Conservation (phyloP, 2,113 vertebrate species). For the Aleadryas rufinucha region DNA sequence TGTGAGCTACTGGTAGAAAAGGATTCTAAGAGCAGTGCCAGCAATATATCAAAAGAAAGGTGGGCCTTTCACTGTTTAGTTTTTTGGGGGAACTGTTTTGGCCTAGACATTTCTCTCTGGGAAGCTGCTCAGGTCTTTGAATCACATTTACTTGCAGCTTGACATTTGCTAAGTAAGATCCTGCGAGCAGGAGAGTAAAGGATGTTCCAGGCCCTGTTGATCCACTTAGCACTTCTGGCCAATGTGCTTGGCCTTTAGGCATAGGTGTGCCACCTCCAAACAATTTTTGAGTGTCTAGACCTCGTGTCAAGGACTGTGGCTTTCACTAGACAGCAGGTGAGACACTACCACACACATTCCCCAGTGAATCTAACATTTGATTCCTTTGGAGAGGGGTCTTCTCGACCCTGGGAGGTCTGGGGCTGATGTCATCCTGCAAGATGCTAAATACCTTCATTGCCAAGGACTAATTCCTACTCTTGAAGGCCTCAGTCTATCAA, state of each 20-base stretch:
- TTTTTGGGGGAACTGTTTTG: neutral
- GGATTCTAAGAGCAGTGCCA: neutral
- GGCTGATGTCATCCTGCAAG: neutral
- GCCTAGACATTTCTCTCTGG: neutral
- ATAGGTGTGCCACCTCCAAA: neutral
- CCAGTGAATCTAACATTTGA: neutral
- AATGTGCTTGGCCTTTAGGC: neutral
- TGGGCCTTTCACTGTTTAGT: neutral
- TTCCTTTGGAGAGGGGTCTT: neutral
- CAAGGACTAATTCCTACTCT: neutral
- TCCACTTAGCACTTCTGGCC: neutral
- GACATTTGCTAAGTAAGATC: neutral
- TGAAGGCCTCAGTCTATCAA: neutral
- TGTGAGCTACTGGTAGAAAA: neutral
- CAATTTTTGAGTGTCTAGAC: neutral
- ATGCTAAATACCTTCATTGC: neutral
- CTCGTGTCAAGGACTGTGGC: neutral
- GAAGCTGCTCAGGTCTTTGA: neutral
- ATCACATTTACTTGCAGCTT: neutral
- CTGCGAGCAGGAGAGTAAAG: neutral
- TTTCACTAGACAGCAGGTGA: neutral
- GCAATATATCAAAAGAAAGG: neutral
- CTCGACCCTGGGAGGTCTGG: neutral
- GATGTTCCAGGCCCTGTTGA: neutral
- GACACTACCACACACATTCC: neutral